These are phyloP conservation scores for Drosophila ezoana DNA, from an alignment of 2,888 invertebrate genomes.

Conservation along the genomic window DNA sequence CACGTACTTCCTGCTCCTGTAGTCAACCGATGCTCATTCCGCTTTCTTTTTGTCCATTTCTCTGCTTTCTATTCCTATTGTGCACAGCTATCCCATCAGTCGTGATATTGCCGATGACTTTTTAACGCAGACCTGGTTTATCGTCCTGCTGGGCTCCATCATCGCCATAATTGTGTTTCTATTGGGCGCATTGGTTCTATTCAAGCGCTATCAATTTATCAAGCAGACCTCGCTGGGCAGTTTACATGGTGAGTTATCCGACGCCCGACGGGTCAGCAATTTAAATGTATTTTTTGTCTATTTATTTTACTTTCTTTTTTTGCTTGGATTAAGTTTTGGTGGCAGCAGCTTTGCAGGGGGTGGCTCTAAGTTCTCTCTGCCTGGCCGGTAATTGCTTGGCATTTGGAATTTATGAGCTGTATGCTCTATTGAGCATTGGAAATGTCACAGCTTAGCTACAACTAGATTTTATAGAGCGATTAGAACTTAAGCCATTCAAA, in stretches of 20 bases:
- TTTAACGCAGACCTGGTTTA: constrained; percentile 95
- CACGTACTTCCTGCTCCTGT: constrained; percentile 64
- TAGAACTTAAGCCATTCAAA: constrained; percentile 17
- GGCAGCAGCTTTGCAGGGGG: constrained; percentile 30
- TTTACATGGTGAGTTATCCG: constrained; percentile 85
- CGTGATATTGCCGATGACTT: constrained; percentile 89
- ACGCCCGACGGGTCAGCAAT: constrained; percentile 18
- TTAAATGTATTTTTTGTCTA: constrained; percentile 29
- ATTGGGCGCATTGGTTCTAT: constrained; percentile 92
- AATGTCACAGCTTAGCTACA: constrained; percentile 29
- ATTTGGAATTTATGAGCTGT: constrained; percentile 45
- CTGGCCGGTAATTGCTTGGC: constrained; percentile 27
- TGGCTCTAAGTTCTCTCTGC: constrained; percentile 19
- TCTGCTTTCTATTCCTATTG: constrained; percentile 19
- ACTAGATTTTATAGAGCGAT: constrained; percentile 15
- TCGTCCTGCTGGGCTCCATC: constrained; percentile 93
- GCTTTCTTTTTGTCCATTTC: constrained; percentile 20
- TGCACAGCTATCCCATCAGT: constrained; percentile 86
- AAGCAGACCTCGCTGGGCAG: constrained; percentile 89
- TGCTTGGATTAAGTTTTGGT: constrained; percentile 56
- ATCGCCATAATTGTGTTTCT: constrained; percentile 93
- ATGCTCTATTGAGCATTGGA: constrained; percentile 38
- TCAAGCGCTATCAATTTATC: constrained; percentile 89
- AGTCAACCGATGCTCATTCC: constrained; percentile 45
- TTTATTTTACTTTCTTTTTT: constrained; percentile 28